Evolutionary conservation across 2,113 vertebrate genomes (phyloP).

Genomic region (Coreoperca whiteheadi): DNA sequence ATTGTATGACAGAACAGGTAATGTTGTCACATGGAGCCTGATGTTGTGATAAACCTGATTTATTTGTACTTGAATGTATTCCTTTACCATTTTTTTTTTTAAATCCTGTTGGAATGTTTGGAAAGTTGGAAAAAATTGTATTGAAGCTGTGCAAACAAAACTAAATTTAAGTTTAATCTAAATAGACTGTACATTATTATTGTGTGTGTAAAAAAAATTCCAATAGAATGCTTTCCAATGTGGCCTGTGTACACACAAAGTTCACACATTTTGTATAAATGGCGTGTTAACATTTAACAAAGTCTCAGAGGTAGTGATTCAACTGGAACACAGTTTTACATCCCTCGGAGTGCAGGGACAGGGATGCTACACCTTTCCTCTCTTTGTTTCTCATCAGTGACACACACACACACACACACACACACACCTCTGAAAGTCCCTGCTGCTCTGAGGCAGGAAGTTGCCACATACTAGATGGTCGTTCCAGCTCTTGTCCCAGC

Average conservation of each 20-base stretch:
- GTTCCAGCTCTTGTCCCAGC: slow-evolving; percentile 38
- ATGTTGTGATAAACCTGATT: slow-evolving; percentile 15
- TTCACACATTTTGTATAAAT: neutral
- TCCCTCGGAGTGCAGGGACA: slow-evolving; percentile 48
- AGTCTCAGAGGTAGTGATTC: slow-evolving; percentile 16
- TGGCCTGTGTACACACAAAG: neutral
- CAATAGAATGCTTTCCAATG: neutral
- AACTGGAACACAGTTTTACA: neutral
- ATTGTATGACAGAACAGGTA: neutral
- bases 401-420: slow-evolving; percentile 49
- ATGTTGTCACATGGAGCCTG: neutral
- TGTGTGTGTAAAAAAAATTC: neutral
- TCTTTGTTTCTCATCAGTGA: slow-evolving; percentile 87
- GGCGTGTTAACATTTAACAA: neutral
- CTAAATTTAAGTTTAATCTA: neutral
- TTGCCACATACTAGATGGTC: slow-evolving; percentile 20
- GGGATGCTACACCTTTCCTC: slow-evolving; percentile 94
- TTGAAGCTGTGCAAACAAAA: slow-evolving; percentile 17
- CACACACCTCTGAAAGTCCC: slow-evolving; percentile 35
- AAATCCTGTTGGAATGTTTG: slow-evolving; percentile 2
- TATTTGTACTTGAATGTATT: slow-evolving; percentile 10
- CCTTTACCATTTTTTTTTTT: neutral
- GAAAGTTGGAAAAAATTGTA: no score
- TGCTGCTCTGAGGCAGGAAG: slow-evolving; percentile 69
- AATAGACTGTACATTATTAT: neutral